Base-by-base conservation (phyloP, 2,888 invertebrate species). In the Stenoptilia bipunctidactyla region DNA sequence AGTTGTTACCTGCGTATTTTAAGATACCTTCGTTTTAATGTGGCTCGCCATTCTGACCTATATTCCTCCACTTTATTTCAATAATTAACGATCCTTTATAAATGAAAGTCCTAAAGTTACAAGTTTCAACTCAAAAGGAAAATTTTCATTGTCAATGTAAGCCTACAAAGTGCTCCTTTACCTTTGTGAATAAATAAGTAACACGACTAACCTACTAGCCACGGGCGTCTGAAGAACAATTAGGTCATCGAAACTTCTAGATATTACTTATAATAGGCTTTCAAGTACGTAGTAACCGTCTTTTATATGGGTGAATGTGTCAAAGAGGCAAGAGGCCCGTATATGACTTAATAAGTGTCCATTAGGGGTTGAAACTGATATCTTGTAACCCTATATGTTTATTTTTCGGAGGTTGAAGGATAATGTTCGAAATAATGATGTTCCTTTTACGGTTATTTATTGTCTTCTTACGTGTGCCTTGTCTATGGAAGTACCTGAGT, bases 381-480 rank as follows among this genome's bases (percentile, higher is more conserved):
- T 59, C 63, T 48, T 60, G 76, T 72, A 77, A 77, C 74, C 64
- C 65, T 72, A 77, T 76, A 74, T 65, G 69, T 77, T 73, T 76
- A 73, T 66, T 65, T 62, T 68, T 71, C 61, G 59, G 61, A 59
- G 58, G 56, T 55, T 57, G 50, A 53, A 56, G 58, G 62, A 65
- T 65, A 70, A 69, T 68, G 59, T 60, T 51, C 50, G 53, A 56
- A 58, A 68, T 66, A 63, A 65, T 55, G 61, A 56, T 51, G 56
- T 48, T 55, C 61, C 58, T 61, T 65, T 61, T 52, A 52, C 52
- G 52, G 55, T 56, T 56, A 56, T 57, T 53, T 50, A 51, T 30
- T 30, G 30, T 30, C 6, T 10, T 47, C 38, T 41, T 45, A 44
- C 48, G 42, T 39, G 35, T 36, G 33, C 40, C 40, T 38, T 42